A percentile compares a stretch with the other conserved stretches of the same genome.
Conservation (phyloP, 2,888 invertebrate genomes). For the Cyrtodaria siliqua region DNA sequence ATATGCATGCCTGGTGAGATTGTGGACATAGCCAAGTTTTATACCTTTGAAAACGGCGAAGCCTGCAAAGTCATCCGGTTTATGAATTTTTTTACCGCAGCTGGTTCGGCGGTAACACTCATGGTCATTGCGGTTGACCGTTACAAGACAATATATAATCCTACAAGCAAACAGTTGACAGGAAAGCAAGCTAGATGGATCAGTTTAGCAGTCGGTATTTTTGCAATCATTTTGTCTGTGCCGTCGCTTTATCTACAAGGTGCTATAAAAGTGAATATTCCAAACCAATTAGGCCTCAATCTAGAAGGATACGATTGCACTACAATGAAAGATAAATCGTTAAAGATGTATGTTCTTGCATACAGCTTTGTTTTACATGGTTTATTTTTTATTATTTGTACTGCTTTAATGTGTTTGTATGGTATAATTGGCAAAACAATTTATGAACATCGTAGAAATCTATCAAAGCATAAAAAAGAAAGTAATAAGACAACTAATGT, state of each 20-base stretch:
- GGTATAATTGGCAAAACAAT: slow-evolving; percentile 62
- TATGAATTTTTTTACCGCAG: slow-evolving; percentile 62
- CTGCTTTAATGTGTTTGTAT: slow-evolving; percentile 66
- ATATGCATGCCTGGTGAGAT: slow-evolving; percentile 76
- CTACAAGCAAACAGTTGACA: slow-evolving; percentile 68
- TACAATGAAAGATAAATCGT: slow-evolving; percentile 50
- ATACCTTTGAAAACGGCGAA: slow-evolving; percentile 61
- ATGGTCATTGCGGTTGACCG: slow-evolving; percentile 74
- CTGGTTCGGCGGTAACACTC: slow-evolving; percentile 66
- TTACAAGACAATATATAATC: slow-evolving; percentile 73
- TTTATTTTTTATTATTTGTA: slow-evolving; percentile 59
- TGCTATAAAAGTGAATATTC: slow-evolving; percentile 59
- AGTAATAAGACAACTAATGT: no score
- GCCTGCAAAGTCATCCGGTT: slow-evolving; percentile 70
- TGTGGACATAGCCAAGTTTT: slow-evolving; percentile 70
- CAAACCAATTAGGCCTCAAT: slow-evolving; percentile 20
- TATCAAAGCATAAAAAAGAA: no score
- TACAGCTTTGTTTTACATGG: slow-evolving; percentile 68
- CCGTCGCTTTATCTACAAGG: slow-evolving; percentile 69
- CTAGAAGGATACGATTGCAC: slow-evolving; percentile 73
- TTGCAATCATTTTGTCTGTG: slow-evolving; percentile 64
- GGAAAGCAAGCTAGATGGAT: slow-evolving; percentile 59
- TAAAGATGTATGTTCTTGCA: slow-evolving; percentile 60
- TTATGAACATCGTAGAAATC: slow-evolving; percentile 19
- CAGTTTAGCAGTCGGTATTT: slow-evolving; percentile 20